Evolutionary conservation across 2,113 vertebrate genomes (phyloP).

Genomic region (Eubucco bourcierii): DNA sequence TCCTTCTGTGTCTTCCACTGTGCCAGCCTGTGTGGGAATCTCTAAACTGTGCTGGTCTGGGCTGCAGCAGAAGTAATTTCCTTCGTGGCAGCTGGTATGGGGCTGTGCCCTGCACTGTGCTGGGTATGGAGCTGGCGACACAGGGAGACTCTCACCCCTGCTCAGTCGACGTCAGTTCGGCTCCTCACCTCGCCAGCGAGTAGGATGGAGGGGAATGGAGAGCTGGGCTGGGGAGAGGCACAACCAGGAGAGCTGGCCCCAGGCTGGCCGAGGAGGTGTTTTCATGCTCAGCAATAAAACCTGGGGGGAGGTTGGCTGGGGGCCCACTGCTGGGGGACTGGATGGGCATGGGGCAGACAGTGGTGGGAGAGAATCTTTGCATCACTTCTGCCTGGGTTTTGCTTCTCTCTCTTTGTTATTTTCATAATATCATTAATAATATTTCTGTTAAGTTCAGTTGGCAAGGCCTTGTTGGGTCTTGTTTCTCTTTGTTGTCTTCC

Average conservation of each 20-base stretch:
- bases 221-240: not conserved
- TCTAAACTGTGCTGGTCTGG: not conserved
- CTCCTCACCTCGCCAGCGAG: not conserved
- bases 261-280: not conserved
- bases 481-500: too few species aligned
- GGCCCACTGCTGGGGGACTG: accelerated
- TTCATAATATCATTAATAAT: too few species aligned
- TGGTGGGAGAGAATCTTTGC: not conserved
- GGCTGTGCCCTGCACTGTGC: not conserved
- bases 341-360: not conserved
- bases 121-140: not conserved
- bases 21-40: not conserved
- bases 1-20: not conserved
- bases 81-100: not conserved
- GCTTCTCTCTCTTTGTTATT: not conserved
- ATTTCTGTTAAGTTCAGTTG: too few species aligned
- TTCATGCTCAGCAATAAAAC: not conserved
- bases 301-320: not conserved
- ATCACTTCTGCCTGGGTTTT: not conserved
- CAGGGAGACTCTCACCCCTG: not conserved
- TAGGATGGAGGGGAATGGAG: not conserved
- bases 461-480: too few species aligned
- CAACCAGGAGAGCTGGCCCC: not conserved
- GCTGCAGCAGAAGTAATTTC: not conserved
- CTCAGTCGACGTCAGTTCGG: not conserved